Evolutionary conservation across 37 sponge, comb jelly and placozoan genomes (phyloP).

Genomic region (Halichondria panicea): DNA sequence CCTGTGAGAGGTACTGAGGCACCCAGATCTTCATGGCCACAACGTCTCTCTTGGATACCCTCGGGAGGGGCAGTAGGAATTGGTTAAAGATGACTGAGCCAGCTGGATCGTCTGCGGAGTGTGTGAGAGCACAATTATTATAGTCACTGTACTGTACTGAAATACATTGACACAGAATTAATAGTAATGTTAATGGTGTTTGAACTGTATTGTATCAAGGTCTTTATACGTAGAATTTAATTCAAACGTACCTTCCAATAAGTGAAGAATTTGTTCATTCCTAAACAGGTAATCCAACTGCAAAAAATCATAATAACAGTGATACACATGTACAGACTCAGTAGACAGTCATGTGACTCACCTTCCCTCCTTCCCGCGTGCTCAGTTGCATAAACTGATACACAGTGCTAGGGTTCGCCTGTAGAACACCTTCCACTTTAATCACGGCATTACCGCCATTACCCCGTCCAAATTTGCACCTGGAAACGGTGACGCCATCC

Average conservation of each 20-base stretch:
- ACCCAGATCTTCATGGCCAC: slow-evolving; percentile 85
- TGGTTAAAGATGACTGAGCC: slow-evolving; percentile 68
- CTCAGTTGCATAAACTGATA: slow-evolving; percentile 73
- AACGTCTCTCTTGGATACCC: slow-evolving; percentile 67
- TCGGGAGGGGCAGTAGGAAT: slow-evolving; percentile 77
- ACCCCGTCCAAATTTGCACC: slow-evolving; percentile 74
- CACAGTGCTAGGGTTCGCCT: slow-evolving; percentile 45
- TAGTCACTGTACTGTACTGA: no score
- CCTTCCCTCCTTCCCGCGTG: slow-evolving; percentile 82
- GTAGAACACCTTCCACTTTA: slow-evolving; percentile 71
- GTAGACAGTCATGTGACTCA: slow-evolving; percentile 15
- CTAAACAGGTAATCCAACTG: slow-evolving; percentile 86
- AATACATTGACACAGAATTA: not conserved
- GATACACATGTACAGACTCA: not conserved
- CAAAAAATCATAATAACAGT: not conserved
- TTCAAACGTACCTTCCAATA: slow-evolving; percentile 50
- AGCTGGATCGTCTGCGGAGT: slow-evolving; percentile 52
- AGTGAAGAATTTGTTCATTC: slow-evolving; percentile 66
- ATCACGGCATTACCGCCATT: slow-evolving; percentile 50
- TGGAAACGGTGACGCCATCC: slow-evolving; percentile 73
- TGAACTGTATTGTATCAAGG: not conserved
- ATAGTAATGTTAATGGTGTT: no score
- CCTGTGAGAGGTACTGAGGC: slow-evolving; percentile 43
- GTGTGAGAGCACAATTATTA: no score
- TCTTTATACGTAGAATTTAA: not conserved